Evolutionary conservation across 2,797 vertebrate genomes (phyloP), one percentile per base, ranked within the genome.

Genomic region (Pampus argenteus): DNA sequence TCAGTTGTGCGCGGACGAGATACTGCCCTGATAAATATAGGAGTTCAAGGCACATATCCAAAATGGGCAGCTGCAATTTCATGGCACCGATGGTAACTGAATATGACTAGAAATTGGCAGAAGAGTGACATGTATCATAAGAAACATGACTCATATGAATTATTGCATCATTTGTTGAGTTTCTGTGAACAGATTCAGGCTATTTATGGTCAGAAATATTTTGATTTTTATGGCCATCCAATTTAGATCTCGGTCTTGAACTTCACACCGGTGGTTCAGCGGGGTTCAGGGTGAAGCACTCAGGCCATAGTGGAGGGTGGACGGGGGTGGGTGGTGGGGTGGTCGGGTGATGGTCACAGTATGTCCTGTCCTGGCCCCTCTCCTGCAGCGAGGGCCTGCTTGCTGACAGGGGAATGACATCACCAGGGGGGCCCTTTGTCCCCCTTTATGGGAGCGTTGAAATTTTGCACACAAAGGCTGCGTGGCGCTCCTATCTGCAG

Each of bases 391-490:
- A 82, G 74, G 81, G 72, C 76, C 80, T 72, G 77, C 81, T 66
- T 83, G 88, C 92, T 93, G 92, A 94, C 91, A 92, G 82, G 54
- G 71, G 81, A 84, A 92, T 93, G 93, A 94, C 92, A 93, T 93
- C 91, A 93, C 90, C 85, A 68, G 87, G 86, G 91, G 85, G 86
- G 82, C 74, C 79, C 86, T 85, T 91, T 91, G 86, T 90, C 78
- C 80, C 74, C 81, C 84, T 81, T 85, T 86, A 91, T 79, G 77
- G 81, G 77, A 89, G 89, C 87, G 78, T 90, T 86, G 74, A 90
- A 91, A 93, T 92, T 92, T 92, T 89, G 87, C 89, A 92, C 85
- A 95, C 94, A 95, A 94, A 93, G 91, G 86, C 90, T 68, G 80
- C 78, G 76, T 62, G 70, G 88, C 56, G 48, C 88, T 90, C 64